A percentile compares a stretch with the other conserved stretches of the same genome.
Conservation (phyloP, 2,888 invertebrate species). For the Strigamia maritima region DNA sequence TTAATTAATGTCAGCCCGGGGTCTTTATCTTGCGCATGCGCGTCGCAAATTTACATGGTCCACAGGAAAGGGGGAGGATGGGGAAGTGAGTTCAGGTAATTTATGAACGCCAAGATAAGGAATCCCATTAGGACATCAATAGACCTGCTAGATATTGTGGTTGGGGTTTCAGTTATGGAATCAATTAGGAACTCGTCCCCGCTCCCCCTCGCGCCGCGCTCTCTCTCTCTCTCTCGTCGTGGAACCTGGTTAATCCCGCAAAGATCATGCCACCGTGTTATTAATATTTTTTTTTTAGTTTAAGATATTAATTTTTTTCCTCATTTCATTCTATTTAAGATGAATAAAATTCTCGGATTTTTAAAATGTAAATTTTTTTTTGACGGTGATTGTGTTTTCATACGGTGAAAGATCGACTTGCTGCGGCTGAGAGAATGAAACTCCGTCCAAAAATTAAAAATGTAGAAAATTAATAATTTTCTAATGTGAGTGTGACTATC, state of each 20-base stretch:
- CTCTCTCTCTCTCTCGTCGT: neutral
- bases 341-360: no score
- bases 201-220: neutral
- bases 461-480: no score
- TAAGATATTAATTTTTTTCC: neutral
- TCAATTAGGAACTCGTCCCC: conserved; percentile 20
- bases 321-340: no score
- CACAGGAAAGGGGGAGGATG: conserved; percentile 16
- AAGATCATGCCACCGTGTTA: neutral
- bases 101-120: conserved; percentile 32
- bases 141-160: conserved; percentile 34
- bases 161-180: conserved; percentile 32
- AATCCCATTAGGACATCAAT: conserved; percentile 34
- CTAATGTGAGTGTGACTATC: no score
- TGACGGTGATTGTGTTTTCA: no score
- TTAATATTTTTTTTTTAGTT: neutral
- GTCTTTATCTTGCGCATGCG: conserved; percentile 34
- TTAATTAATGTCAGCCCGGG: conserved; percentile 32
- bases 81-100: conserved; percentile 29
- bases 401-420: no score
- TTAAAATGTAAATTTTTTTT: no score
- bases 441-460: no score
- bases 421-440: no score
- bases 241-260: neutral
- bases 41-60: conserved; percentile 25